Conservation (phyloP, 2,888 invertebrate genomes). For the Drosophila austrosaltans region DNA sequence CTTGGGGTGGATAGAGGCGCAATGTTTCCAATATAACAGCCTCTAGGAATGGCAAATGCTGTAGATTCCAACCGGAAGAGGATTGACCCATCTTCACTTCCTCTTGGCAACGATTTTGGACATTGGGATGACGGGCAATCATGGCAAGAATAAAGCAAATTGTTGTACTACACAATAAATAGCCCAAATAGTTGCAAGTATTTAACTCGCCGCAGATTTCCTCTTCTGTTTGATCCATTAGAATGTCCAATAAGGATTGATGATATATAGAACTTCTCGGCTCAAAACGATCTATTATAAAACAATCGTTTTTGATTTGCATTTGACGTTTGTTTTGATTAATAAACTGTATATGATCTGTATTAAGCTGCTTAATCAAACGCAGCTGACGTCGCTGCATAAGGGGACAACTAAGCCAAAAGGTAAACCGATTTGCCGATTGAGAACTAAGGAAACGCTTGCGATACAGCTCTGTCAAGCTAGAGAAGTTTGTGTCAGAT, state of each 20-base stretch:
- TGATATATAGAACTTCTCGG: slow-evolving; percentile 19
- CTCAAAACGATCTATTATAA: slow-evolving; percentile 33
- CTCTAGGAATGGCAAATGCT: slow-evolving; percentile 50
- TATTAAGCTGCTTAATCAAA: slow-evolving; percentile 50
- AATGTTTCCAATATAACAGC: slow-evolving; percentile 86
- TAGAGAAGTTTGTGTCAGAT: slow-evolving; percentile 4
- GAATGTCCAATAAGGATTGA: slow-evolving; percentile 52
- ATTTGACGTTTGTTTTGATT: slow-evolving; percentile 17
- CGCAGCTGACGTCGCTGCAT: slow-evolving; percentile 43
- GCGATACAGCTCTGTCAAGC: slow-evolving; percentile 55
- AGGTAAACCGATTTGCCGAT: slow-evolving; percentile 55
- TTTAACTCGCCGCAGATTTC: slow-evolving; percentile 61
- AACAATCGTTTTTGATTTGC: not conserved
- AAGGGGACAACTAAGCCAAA: slow-evolving; percentile 45
- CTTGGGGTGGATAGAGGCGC: slow-evolving; percentile 87
- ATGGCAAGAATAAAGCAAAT: slow-evolving; percentile 56
- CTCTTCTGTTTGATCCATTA: slow-evolving; percentile 27
- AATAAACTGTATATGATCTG: slow-evolving; percentile 43
- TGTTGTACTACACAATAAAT: slow-evolving; percentile 53
- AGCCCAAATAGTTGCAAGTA: slow-evolving; percentile 58
- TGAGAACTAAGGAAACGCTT: slow-evolving; percentile 54
- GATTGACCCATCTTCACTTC: slow-evolving; percentile 32
- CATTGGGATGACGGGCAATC: slow-evolving; percentile 65
- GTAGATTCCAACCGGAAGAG: not conserved
- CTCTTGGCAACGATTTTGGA: slow-evolving; percentile 57